Evolutionary conservation across 2,888 invertebrate species (phyloP), one percentile per base, ranked within the genome.

Genomic region (Creontiades dilutus): DNA sequence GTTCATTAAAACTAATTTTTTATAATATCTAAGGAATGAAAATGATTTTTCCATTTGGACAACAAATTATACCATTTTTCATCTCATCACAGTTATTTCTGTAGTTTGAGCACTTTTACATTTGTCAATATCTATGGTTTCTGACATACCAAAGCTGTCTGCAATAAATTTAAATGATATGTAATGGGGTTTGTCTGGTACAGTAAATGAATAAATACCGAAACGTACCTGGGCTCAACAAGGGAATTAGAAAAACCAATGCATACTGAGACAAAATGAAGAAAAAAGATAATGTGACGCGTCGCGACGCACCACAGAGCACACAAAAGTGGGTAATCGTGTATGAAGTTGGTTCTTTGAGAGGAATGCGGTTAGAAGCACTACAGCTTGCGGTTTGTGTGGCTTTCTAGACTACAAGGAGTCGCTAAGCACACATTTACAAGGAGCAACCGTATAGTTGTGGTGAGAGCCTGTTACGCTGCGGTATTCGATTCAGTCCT

Each of bases 341-440:
- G 78, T 80, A 80, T 47, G 37, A 80, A 80, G 78, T 47, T 80
- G 78, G 78, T 80, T 80, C 47, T 47, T 80, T 11, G 46, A 16
- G 46, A 46, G 78, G 78, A 80, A 80, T 80, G 78, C 47, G 78
- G 78, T 80, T 47, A 3, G 5, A n/a, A 14, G 5, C 78, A 80
- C 78, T 47, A 80, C 47, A 9, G 78, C 78, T 80, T 47, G 78
- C 19, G 78, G 78, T 80, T 80, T n/a, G 37, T 80, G 14, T 19
- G 78, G 46, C 78, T 47, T 28, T 7, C 5, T 37, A 47, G 78
- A 37, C 78, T 46, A 46, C 37, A 19, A 16, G 78, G 9, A 13
- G 78, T 46, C 78, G 19, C 78, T 80, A 80, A 80, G 78, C 78
- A 80, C 78, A 80, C 47, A 80, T 37, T 47, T 47, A 47, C 78